Conservation (phyloP, 2,113 vertebrate species). For the Peromyscus leucopus region DNA sequence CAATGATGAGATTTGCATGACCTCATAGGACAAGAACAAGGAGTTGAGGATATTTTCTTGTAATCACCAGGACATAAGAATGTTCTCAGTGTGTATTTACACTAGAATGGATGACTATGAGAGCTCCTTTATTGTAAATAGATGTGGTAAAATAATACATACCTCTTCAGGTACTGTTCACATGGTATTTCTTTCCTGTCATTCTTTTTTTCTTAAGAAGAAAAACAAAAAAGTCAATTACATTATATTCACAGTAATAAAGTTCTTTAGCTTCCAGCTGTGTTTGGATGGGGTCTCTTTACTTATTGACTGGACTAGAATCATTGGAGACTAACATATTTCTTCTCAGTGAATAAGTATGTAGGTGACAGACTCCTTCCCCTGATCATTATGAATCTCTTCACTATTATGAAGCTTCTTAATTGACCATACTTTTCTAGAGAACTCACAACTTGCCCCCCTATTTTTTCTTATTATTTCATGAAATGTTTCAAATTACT, state of each 20-base stretch:
- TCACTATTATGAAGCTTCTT: background rate
- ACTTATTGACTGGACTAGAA: rapidly evolving
- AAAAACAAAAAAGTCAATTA: background rate
- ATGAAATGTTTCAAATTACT: background rate
- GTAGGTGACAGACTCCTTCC: background rate
- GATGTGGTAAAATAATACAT: background rate
- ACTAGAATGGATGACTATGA: background rate
- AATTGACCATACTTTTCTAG: background rate
- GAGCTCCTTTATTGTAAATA: background rate
- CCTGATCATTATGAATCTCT: background rate
- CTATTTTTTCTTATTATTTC: background rate
- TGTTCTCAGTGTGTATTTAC: background rate
- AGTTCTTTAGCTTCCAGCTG: background rate
- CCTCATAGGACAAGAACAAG: background rate
- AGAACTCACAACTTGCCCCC: background rate
- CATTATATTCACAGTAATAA: background rate
- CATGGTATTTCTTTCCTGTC: background rate
- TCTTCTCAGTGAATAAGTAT: background rate
- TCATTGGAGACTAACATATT: background rate
- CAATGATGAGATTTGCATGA: rapidly evolving
- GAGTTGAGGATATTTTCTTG: background rate
- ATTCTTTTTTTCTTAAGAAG: background rate
- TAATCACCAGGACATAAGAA: background rate
- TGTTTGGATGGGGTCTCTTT: background rate
- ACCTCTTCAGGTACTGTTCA: background rate